Conservation (phyloP, 1,140 invertebrate genomes). For the Tribolium madens region DNA sequence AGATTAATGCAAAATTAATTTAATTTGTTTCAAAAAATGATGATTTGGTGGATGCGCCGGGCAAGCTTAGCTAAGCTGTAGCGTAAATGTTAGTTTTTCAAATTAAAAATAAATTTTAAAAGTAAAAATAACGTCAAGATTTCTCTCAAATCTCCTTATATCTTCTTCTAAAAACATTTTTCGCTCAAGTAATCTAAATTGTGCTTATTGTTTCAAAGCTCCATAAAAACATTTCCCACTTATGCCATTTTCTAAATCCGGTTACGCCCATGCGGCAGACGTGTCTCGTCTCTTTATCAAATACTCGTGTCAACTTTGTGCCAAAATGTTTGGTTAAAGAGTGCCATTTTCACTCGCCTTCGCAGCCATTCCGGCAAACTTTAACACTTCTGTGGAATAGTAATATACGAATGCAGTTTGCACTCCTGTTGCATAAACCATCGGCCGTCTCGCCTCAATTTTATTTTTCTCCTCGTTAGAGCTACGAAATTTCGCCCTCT, state of each 20-base stretch:
- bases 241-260: background rate
- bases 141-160: too few relatives aligned
- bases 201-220: background rate
- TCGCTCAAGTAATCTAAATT: too few relatives aligned
- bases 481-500: background rate
- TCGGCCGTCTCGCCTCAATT: background rate
- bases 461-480: background rate
- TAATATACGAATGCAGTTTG: background rate
- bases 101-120: too few relatives aligned
- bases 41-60: too few relatives aligned
- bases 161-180: too few relatives aligned
- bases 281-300: constrained; percentile 6
- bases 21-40: too few relatives aligned
- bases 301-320: background rate
- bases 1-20: too few relatives aligned
- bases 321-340: constrained; percentile 15
- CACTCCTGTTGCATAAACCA: constrained; percentile 11
- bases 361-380: background rate
- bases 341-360: background rate
- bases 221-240: background rate
- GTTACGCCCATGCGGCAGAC: background rate
- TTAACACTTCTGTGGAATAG: background rate
- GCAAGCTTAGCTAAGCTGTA: too few relatives aligned
- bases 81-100: too few relatives aligned
- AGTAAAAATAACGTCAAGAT: too few relatives aligned